phyloP scores from a whole-genome alignment of 2,888 invertebrate genomes.

The Stenchaetothrips biformis region DNA sequence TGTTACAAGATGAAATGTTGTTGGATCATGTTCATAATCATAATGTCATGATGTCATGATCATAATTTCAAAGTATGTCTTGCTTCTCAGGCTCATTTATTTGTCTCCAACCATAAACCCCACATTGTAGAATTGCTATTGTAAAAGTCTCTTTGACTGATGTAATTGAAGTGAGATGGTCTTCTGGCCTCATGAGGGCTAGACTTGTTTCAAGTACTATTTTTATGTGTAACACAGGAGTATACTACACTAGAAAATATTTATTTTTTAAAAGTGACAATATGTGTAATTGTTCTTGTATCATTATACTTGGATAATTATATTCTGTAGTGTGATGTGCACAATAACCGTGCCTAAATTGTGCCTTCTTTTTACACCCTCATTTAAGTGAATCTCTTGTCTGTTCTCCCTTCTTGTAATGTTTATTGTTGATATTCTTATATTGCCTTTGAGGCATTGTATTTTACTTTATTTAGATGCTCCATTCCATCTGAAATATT shows the following conservation, averaged over 20 bases:
- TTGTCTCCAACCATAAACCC: too few relatives aligned
- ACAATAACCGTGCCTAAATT: neutral
- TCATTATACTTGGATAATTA: neutral
- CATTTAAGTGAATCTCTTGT: conserved; percentile 1
- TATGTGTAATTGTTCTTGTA: neutral
- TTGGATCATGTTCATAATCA: too few relatives aligned
- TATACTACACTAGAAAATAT: neutral
- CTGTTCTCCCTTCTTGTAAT: neutral
- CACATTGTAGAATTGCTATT: too few relatives aligned
- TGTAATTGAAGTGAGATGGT: too few relatives aligned
- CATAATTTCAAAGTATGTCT: too few relatives aligned
- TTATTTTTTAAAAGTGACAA: conserved; percentile 13
- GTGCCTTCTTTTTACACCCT: neutral
- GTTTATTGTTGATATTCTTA: neutral
- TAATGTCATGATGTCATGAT: too few relatives aligned
- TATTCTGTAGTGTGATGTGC: neutral
- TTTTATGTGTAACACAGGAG: neutral
- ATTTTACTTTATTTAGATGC: neutral
- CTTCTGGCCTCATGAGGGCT: too few relatives aligned
- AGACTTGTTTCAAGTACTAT: neutral
- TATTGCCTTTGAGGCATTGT: neutral
- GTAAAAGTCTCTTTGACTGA: too few relatives aligned
- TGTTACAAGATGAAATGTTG: too few relatives aligned
- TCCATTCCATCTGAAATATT: neutral
- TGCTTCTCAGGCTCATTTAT: too few relatives aligned